Evolutionary conservation across 1,140 invertebrate genomes (phyloP).

Genomic region (Brachionus angularis): DNA sequence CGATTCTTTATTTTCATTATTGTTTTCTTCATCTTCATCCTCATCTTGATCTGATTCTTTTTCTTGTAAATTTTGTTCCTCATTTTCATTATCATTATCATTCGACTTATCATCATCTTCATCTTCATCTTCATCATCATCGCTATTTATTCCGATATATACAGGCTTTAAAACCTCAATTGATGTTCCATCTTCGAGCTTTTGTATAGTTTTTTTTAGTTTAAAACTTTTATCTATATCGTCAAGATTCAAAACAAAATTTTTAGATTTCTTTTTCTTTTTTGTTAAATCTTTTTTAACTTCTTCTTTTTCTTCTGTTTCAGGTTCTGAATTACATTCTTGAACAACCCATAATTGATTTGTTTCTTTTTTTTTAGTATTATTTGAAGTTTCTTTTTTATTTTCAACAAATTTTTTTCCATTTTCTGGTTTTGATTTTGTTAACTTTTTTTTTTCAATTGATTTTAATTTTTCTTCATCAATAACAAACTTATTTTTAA

Average conservation of each 20-base stretch:
- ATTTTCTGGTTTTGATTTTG: not conserved
- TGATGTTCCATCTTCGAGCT: slow-evolving; percentile 13
- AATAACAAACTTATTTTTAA: slow-evolving; percentile 27
- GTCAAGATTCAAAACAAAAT: not conserved
- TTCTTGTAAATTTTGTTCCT: slow-evolving; percentile 8
- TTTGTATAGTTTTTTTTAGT: slow-evolving; percentile 17
- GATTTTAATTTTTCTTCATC: slow-evolving; percentile 28
- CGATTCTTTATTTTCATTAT: slow-evolving; percentile 2
- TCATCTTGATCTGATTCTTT: not conserved
- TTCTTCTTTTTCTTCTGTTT: slow-evolving; percentile 10
- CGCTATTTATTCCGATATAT: no score
- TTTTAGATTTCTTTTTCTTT: slow-evolving; percentile 31
- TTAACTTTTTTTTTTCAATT: slow-evolving; percentile 15
- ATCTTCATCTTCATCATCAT: not conserved
- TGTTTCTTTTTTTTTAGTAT: not conserved
- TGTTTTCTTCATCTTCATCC: not conserved
- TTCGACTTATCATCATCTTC: not conserved
- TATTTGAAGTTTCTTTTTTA: not conserved
- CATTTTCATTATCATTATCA: not conserved
- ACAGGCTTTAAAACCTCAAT: not conserved
- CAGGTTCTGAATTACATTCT: slow-evolving; percentile 7
- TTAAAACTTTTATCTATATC: slow-evolving; percentile 26
- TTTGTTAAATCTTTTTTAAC: not conserved
- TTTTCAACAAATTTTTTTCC: not conserved
- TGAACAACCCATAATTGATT: slow-evolving; percentile 3